Conservation (phyloP, 2,113 vertebrate genomes). For the Thermophis baileyi region DNA sequence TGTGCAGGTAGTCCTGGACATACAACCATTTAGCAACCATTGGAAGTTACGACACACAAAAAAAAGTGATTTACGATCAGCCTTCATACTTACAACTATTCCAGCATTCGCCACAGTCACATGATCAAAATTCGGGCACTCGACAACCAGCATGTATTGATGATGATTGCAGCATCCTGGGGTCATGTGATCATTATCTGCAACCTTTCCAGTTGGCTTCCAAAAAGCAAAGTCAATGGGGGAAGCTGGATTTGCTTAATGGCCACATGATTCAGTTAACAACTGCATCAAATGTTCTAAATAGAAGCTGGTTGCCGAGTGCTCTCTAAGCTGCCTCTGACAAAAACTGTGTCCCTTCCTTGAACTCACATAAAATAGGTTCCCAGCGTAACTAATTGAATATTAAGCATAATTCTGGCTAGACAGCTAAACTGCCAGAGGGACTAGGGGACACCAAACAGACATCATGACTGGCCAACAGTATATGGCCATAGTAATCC, state of each 20-base stretch:
- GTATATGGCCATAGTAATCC: slow-evolving; percentile 18
- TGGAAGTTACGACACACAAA: background rate
- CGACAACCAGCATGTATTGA: background rate
- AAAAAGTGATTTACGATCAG: background rate
- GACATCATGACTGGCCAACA: slow-evolving; percentile 33
- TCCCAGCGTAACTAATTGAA: slow-evolving; percentile 52
- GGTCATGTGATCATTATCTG: background rate
- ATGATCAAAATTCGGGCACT: background rate
- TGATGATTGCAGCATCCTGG: background rate
- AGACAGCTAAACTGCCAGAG: slow-evolving; percentile 48
- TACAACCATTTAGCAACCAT: background rate
- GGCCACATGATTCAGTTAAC: background rate
- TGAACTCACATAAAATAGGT: slow-evolving; percentile 46
- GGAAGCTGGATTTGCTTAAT: background rate
- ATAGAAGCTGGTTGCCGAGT: background rate
- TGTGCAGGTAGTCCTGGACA: background rate
- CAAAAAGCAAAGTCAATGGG: background rate
- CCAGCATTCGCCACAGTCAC: background rate
- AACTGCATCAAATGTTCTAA: background rate
- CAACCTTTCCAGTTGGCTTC: background rate
- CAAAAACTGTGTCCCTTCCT: slow-evolving; percentile 40
- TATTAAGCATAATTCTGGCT: slow-evolving; percentile 55
- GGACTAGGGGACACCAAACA: slow-evolving; percentile 30
- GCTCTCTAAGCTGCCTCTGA: slow-evolving; percentile 1
- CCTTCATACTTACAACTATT: background rate